These are phyloP conservation scores for Setophaga petechia DNA, from an alignment of 2,113 vertebrate species.

Conservation along the genomic window DNA sequence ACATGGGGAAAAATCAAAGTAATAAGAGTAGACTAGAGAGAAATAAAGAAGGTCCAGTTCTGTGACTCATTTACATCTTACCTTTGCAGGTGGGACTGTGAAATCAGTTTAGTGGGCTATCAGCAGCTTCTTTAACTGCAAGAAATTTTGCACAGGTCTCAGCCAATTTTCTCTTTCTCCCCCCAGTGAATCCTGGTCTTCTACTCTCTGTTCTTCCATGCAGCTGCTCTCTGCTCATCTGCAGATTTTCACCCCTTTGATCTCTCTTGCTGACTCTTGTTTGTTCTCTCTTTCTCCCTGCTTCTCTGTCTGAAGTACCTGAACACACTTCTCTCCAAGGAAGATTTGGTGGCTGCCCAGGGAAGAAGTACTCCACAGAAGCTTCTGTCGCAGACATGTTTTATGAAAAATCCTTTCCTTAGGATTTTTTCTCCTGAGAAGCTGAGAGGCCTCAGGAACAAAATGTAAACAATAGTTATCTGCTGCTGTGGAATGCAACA, in stretches of 20 bases:
- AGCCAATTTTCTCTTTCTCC: not conserved
- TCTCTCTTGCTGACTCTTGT: not conserved
- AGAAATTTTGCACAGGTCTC: not conserved
- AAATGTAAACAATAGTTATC: too few relatives aligned
- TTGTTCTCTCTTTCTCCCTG: not conserved
- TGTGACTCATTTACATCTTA: not conserved
- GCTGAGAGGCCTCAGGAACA: too few relatives aligned
- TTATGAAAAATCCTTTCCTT: too few relatives aligned
- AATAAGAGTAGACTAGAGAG: not conserved
- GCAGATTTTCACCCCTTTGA: not conserved
- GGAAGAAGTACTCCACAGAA: not conserved
- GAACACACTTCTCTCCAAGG: not conserved
- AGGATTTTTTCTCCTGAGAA: too few relatives aligned
- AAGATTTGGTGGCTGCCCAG: not conserved
- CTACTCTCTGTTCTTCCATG: not conserved
- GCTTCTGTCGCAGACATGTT: not conserved
- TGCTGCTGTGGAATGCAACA: too few relatives aligned
- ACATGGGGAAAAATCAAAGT: not conserved
- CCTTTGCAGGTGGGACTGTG: not conserved
- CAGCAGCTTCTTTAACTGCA: not conserved
- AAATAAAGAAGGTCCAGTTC: not conserved
- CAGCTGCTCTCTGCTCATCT: not conserved
- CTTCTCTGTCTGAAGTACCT: not conserved
- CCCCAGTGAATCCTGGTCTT: not conserved
- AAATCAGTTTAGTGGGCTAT: not conserved